Evolutionary conservation across 2,888 invertebrate species (phyloP).

Genomic region (Entomobrya multifasciata): DNA sequence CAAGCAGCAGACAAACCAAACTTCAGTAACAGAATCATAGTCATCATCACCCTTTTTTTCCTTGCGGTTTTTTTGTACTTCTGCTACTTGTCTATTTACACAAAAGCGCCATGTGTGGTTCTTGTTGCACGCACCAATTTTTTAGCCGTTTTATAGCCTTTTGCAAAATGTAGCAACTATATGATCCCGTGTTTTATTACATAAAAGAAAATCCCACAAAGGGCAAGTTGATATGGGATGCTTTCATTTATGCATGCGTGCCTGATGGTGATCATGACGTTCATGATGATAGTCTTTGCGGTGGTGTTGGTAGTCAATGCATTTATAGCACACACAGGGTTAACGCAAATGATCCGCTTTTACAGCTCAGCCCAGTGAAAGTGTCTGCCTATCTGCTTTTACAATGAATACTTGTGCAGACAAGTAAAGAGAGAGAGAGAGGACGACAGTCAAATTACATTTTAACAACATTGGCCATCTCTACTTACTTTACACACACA

Average conservation of each 20-base stretch:
- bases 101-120: not conserved
- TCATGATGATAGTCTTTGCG: slow-evolving; percentile 5
- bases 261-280: slow-evolving; percentile 46
- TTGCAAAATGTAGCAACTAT: slow-evolving; percentile 8
- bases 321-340: slow-evolving; percentile 66
- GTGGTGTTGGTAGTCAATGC: slow-evolving; percentile 54
- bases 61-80: slow-evolving; percentile 7
- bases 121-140: slow-evolving; percentile 38
- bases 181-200: slow-evolving; percentile 49
- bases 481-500: slow-evolving; percentile 2
- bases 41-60: not conserved
- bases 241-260: slow-evolving; percentile 60
- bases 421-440: no score
- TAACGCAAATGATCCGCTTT: slow-evolving; percentile 67
- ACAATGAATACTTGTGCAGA: slow-evolving; percentile 8
- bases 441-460: slow-evolving; percentile 69
- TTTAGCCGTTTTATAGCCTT: slow-evolving; percentile 21
- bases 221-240: slow-evolving; percentile 53
- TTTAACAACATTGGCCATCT: slow-evolving; percentile 60
- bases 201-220: slow-evolving; percentile 46
- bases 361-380: slow-evolving; percentile 45
- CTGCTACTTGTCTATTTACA: no score
- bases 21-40: slow-evolving; percentile 10
- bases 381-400: not conserved
- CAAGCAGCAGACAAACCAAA: slow-evolving; percentile 16